Evolutionary conservation across 2,888 invertebrate species (phyloP).

Genomic region (Slavum lentiscoides): DNA sequence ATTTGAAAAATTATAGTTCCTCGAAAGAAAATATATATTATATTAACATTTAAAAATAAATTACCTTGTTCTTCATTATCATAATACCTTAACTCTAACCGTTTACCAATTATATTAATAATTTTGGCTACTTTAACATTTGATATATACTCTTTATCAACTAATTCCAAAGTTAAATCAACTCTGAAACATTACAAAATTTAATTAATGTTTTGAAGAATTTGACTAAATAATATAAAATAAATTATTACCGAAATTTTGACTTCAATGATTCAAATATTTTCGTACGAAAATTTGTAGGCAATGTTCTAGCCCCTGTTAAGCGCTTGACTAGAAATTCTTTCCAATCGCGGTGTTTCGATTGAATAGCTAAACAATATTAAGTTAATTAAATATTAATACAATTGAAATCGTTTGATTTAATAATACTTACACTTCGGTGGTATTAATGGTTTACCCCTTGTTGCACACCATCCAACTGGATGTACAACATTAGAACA

Average conservation of each 20-base stretch:
- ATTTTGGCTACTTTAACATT: slow-evolving; percentile 89
- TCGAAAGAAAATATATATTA: not conserved
- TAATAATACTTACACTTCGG: slow-evolving; percentile 70
- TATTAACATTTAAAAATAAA: not conserved
- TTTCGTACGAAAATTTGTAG: slow-evolving; percentile 88
- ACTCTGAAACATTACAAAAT: slow-evolving; percentile 62
- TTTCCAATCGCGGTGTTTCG: slow-evolving; percentile 95
- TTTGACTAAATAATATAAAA: slow-evolving; percentile 3
- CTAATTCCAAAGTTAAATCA: slow-evolving; percentile 87
- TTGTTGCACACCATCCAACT: slow-evolving; percentile 96
- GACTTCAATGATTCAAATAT: slow-evolving; percentile 82
- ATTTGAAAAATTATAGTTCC: not conserved
- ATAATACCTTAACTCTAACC: slow-evolving; percentile 87
- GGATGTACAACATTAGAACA: slow-evolving; percentile 94
- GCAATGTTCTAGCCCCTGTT: slow-evolving; percentile 92
- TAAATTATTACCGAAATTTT: slow-evolving; percentile 65
- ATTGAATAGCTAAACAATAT: slow-evolving; percentile 71
- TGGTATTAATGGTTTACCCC: slow-evolving; percentile 92
- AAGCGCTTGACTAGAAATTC: slow-evolving; percentile 88
- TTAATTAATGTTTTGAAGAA: not conserved
- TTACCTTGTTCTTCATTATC: slow-evolving; percentile 65
- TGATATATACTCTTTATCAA: slow-evolving; percentile 93
- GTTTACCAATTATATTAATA: slow-evolving; percentile 87
- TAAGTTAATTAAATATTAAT: slow-evolving; percentile 36
- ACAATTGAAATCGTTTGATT: slow-evolving; percentile 1